phyloP scores from a whole-genome alignment of 2,888 invertebrate species.

The Limnephilus marmoratus region DNA sequence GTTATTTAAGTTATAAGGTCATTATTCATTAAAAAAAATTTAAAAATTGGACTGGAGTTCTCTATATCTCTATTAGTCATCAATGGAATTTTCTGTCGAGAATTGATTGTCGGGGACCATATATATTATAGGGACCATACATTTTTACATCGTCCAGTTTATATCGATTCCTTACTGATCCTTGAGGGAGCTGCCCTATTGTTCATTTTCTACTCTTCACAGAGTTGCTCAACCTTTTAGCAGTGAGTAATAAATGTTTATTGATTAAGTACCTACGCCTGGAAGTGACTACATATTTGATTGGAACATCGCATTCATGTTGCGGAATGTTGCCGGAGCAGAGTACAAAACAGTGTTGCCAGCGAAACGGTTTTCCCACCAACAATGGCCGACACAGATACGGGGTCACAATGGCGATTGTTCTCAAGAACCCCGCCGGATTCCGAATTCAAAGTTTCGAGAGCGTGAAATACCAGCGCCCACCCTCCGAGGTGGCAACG shows the following conservation, averaged over 20 bases:
- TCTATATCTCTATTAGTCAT: no score
- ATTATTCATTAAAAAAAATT: no score
- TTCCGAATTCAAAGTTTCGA: constrained; percentile 46
- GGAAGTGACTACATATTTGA: neutral
- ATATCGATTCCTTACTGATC: no score
- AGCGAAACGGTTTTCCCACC: constrained; percentile 29
- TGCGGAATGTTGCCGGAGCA: constrained; percentile 17
- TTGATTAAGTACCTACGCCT: neutral
- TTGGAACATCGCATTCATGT: neutral
- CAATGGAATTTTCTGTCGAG: no score
- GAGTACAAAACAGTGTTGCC: constrained; percentile 26
- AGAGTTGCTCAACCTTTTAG: neutral
- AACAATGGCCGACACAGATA: constrained; percentile 43
- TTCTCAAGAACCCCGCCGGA: constrained; percentile 40
- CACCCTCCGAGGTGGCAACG: constrained; percentile 9
- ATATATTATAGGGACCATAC: rapidly evolving
- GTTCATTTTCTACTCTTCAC: neutral
- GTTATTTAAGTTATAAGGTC: no score
- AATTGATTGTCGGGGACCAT: no score
- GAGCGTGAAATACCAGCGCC: constrained; percentile 48
- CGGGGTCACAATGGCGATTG: constrained; percentile 42
- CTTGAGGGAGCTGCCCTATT: neutral
- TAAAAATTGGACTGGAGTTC: no score
- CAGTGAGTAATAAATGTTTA: neutral
- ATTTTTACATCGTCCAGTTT: no score